Percentiles rank a stretch among this genome's conserved stretches.
Evolutionary conservation across 2,888 invertebrate genomes (phyloP).

Genomic region (Dioctria rufipes): DNA sequence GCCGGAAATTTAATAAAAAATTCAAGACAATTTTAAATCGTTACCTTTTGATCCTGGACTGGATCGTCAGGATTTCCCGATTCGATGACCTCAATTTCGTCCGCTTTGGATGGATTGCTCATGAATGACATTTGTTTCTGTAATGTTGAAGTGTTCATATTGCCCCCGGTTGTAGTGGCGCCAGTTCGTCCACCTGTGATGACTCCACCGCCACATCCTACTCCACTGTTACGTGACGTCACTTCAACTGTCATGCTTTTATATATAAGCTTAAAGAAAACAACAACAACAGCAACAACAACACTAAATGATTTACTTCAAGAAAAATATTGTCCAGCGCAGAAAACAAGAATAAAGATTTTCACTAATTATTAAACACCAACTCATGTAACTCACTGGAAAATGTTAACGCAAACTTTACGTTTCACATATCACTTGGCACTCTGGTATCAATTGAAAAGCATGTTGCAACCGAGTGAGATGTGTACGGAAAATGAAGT

Average conservation of each 20-base stretch:
- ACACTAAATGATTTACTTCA: not conserved
- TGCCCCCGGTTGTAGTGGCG: slow-evolving; percentile 26
- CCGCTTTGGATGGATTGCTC: slow-evolving; percentile 66
- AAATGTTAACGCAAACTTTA: not conserved
- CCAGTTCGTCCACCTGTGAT: slow-evolving; percentile 60
- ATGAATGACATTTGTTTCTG: slow-evolving; percentile 70
- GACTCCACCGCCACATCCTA: not conserved
- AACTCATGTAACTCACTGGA: not conserved
- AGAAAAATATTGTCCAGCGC: no score
- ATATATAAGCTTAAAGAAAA: slow-evolving; percentile 14
- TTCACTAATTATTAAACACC: not conserved
- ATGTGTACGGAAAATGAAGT: slow-evolving; percentile 19
- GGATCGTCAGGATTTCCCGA: slow-evolving; percentile 64
- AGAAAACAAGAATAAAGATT: not conserved
- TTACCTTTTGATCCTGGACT: slow-evolving; percentile 65
- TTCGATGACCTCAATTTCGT: slow-evolving; percentile 69
- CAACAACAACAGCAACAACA: slow-evolving; percentile 13
- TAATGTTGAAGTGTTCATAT: slow-evolving; percentile 55
- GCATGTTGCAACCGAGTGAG: not conserved
- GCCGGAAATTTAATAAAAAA: slow-evolving; percentile 1
- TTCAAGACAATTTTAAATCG: slow-evolving; percentile 51
- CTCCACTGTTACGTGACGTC: slow-evolving; percentile 61
- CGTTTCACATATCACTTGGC: not conserved
- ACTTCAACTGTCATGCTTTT: slow-evolving; percentile 64
- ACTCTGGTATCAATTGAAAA: not conserved